Percentiles rank a stretch among this genome's conserved stretches.
phyloP scores from a whole-genome alignment of 2,888 invertebrate genomes.

The Odontocolon sp. region DNA sequence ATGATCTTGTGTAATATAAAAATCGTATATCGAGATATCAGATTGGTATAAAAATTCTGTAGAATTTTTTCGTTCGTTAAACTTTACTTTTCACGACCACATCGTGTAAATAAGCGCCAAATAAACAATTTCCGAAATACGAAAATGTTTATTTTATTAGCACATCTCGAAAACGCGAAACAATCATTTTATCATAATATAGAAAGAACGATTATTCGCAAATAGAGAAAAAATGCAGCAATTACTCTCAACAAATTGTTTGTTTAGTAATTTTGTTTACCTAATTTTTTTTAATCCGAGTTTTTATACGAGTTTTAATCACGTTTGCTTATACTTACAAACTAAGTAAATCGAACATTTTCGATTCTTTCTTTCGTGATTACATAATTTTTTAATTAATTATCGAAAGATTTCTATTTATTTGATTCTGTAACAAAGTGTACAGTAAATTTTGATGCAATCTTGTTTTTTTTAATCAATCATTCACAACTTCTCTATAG shows the following conservation, averaged over 20 bases:
- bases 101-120: too few relatives aligned
- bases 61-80: neutral
- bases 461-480: too few relatives aligned
- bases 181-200: constrained; percentile 11
- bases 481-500: neutral
- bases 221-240: too few relatives aligned
- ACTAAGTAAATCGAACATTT: constrained; percentile 41
- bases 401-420: neutral
- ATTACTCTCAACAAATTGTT: too few relatives aligned
- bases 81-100: too few relatives aligned
- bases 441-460: too few relatives aligned
- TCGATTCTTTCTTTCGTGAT: too few relatives aligned
- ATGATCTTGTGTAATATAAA: constrained; percentile 3
- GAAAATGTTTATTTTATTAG: constrained; percentile 16
- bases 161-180: constrained; percentile 23
- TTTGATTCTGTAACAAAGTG: too few relatives aligned
- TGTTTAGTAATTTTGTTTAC: too few relatives aligned
- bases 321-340: constrained; percentile 50
- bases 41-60: constrained; percentile 19
- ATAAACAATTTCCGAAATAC: neutral
- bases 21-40: constrained; percentile 5
- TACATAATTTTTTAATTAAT: constrained; percentile 1
- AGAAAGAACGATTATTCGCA: too few relatives aligned
- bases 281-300: too few relatives aligned
- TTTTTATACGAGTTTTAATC: constrained; percentile 6